Conservation (phyloP, 2,113 vertebrate species). For the Candoia aspera region DNA sequence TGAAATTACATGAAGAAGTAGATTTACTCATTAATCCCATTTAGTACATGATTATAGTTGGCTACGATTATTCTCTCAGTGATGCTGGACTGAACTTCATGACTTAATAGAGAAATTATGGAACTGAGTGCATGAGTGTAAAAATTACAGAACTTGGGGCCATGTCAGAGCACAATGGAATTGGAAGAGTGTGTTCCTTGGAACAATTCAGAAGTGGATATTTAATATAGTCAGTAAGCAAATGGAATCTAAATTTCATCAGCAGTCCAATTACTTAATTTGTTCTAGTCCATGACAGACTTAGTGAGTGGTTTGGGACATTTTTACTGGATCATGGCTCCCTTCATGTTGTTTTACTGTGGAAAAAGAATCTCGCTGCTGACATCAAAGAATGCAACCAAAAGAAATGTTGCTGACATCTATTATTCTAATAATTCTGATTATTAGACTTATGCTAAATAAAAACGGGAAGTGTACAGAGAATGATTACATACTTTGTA, state of each 20-base stretch:
- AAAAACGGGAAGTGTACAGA: background rate
- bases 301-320: background rate
- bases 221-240: constrained; percentile 42
- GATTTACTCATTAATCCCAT: constrained; percentile 63
- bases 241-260: constrained; percentile 14
- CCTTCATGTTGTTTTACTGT: background rate
- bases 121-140: constrained; percentile 33
- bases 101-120: constrained; percentile 24
- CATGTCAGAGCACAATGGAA: constrained; percentile 5
- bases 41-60: constrained; percentile 47
- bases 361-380: background rate
- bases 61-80: constrained; percentile 43
- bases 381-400: background rate
- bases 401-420: constrained; percentile 9
- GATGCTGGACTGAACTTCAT: constrained; percentile 39
- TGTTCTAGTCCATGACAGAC: constrained; percentile 8
- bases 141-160: constrained; percentile 17
- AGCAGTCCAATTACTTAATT: background rate
- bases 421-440: background rate
- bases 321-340: background rate
- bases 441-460: background rate
- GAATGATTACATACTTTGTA: background rate
- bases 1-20: constrained; percentile 63
- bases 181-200: constrained; percentile 21
- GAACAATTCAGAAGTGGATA: constrained; percentile 36